phyloP scores from a whole-genome alignment of 2,797 vertebrate species.

The Chanos chanos region DNA sequence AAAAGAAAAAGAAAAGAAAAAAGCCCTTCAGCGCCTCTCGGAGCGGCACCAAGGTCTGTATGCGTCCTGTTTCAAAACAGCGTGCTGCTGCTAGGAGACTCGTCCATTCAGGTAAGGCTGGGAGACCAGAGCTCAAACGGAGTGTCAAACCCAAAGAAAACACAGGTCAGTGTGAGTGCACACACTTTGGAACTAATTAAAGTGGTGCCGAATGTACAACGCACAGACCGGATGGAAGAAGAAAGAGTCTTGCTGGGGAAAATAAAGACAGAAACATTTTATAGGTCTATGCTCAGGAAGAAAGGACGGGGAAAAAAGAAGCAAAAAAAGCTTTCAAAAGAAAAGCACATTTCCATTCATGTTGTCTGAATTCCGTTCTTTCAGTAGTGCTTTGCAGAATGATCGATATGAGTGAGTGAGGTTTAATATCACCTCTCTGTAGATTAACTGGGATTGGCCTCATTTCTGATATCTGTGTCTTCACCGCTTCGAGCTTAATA shows the following conservation, averaged over 20 bases:
- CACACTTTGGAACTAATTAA: constrained; percentile 41
- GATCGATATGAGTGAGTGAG: not conserved
- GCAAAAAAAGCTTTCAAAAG: not conserved
- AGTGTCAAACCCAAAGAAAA: constrained; percentile 37
- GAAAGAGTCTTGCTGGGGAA: not conserved
- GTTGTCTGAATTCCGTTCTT: not conserved
- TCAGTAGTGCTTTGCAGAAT: not conserved
- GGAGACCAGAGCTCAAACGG: constrained; percentile 21
- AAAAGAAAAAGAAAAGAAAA: no score
- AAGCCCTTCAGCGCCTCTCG: no score
- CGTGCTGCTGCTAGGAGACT: constrained; percentile 27
- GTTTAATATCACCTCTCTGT: constrained; percentile 50
- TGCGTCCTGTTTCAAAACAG: constrained; percentile 28
- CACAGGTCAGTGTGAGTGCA: constrained; percentile 47
- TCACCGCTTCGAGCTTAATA: constrained; percentile 37
- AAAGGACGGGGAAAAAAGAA: constrained; percentile 11
- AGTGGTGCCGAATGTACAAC: constrained; percentile 8
- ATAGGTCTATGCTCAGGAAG: not conserved
- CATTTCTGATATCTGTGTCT: constrained; percentile 39
- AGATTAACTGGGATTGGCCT: constrained; percentile 56
- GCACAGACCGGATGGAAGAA: no score
- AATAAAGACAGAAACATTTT: constrained; percentile 8
- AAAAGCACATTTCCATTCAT: no score
- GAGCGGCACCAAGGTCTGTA: constrained; percentile 7
- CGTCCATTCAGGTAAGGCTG: constrained; percentile 12